Evolutionary conservation across 2,888 invertebrate genomes (phyloP).

Genomic region (Ommatoiulus sabulosus): DNA sequence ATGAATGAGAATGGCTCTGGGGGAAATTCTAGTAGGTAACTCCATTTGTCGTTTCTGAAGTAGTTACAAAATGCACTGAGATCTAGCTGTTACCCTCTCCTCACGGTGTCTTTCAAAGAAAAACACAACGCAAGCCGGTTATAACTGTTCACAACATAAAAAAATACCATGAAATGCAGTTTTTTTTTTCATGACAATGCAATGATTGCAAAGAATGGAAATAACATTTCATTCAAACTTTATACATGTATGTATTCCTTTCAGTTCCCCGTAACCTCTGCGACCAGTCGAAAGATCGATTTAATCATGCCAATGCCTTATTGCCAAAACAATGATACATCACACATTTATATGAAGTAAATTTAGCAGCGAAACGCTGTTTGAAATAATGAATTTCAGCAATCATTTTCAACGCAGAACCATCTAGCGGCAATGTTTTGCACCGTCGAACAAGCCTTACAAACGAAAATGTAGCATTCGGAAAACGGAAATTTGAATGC

Average conservation of each 20-base stretch:
- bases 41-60: constrained; percentile 26
- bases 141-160: background rate
- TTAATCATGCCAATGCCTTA: background rate
- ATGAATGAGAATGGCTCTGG: background rate
- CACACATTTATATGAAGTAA: background rate
- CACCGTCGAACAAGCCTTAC: background rate
- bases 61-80: constrained; percentile 2
- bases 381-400: background rate
- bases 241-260: background rate
- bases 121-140: background rate
- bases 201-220: background rate
- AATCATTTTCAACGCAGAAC: background rate
- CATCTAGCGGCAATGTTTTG: background rate
- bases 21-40: background rate
- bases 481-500: background rate
- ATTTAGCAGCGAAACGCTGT: background rate
- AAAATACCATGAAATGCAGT: background rate
- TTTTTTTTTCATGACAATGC: constrained; percentile 16
- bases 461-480: background rate
- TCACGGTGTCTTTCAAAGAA: background rate
- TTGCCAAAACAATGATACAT: constrained; percentile 11
- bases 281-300: background rate
- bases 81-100: background rate
- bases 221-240: constrained; percentile 22
- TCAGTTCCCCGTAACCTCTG: background rate